Base-by-base conservation (phyloP, 2,888 invertebrate species). In the Aspidiotus rigidus region DNA sequence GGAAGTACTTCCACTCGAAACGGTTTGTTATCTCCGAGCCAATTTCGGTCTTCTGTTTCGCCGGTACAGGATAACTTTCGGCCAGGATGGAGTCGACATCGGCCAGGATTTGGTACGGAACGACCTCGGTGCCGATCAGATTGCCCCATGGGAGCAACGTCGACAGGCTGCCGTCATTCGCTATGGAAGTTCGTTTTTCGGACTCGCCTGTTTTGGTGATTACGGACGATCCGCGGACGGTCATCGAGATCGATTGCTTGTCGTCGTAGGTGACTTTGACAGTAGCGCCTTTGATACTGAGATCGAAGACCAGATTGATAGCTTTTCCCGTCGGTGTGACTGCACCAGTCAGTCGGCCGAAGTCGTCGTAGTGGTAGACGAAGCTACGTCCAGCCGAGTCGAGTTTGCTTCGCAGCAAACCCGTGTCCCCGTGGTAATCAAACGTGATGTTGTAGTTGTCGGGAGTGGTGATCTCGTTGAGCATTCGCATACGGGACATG, bases 281-380 rank as follows among this genome's bases (percentile, higher is more conserved):
- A 11, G 89, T 89, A 0, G 94, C 94, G 1, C 94, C 94, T 79
- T 92, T 92, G 13, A 90, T 80, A 75, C 91, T 93, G n/a, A 94
- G 81, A 78, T 94, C 93, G 76, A 93, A 94, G 6, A 87, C 87
- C 0, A 94, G 79, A 71, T 88, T 88, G 67, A 94, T 91, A 16
- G 93, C 88, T 79, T 93, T 88, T 7, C 96, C 96, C n/a, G 95
- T 96, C 0, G 97, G 96, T 7, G 93, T 93, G 0, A 95, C 90
- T 0, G 94, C 93, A 11, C 89, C 89, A 2, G 90, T 91, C 1
- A 96, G 81, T 70, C 96, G 84, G 2, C 97, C 97, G 76, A 94
- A 95, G 77, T 92, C 91, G 76, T 97, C 95, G 76, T 96, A 97
- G 76, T 91, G 90, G 78, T 96, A 97, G 17, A 93, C 90, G 76